Evolutionary conservation across 64 coral and sea anemone genomes (phyloP).

Genomic region (Acropora tenuis): DNA sequence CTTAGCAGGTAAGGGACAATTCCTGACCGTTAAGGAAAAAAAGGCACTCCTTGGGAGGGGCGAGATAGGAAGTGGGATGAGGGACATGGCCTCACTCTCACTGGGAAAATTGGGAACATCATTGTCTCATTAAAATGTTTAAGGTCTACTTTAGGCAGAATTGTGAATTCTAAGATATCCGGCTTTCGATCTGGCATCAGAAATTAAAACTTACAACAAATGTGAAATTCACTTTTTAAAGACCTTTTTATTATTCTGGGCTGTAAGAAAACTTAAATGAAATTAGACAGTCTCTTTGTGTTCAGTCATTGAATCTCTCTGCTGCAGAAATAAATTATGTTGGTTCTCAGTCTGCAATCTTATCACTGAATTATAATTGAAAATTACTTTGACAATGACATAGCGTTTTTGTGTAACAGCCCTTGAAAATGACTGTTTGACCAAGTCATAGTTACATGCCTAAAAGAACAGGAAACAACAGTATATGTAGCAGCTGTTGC

Average conservation of each 20-base stretch:
- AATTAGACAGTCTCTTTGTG: not conserved
- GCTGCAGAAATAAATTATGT: not conserved
- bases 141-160: not conserved
- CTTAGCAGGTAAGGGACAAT: no score
- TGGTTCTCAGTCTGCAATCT: slow-evolving; percentile 14
- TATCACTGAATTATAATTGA: not conserved
- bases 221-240: slow-evolving; percentile 10
- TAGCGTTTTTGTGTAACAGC: slow-evolving; percentile 1
- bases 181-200: not conserved
- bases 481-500: slow-evolving; percentile 4
- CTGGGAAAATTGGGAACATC: slow-evolving; percentile 4
- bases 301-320: slow-evolving; percentile 3
- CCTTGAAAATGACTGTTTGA: slow-evolving; percentile 13
- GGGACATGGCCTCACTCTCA: not conserved
- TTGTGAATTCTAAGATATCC: not conserved
- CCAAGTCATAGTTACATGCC: slow-evolving; percentile 1
- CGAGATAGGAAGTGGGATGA: not conserved
- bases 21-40: no score
- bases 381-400: slow-evolving; percentile 1
- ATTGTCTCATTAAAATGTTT: not conserved
- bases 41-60: not conserved
- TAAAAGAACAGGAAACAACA: slow-evolving; percentile 5
- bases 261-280: not conserved
- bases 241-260: slow-evolving; percentile 3
- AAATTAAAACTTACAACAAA: slow-evolving; percentile 9